Base-by-base conservation (phyloP, 2,888 invertebrate species). In the Gymnoscelis rufifasciata region DNA sequence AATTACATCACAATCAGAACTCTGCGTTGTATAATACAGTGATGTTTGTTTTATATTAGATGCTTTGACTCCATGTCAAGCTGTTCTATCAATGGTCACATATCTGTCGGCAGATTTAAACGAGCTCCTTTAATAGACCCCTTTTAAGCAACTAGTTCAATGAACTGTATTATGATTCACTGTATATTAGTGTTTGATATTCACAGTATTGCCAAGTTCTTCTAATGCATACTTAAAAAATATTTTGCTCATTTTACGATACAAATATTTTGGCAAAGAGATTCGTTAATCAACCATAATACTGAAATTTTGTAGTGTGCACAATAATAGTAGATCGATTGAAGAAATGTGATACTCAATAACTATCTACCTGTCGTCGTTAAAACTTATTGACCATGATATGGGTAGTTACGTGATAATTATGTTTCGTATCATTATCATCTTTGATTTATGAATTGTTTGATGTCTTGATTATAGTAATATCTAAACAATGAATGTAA, bases 71-170 rank as follows among this genome's bases (percentile, higher is more conserved):
- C 19, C 19, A 19, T 19, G 19, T 19, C 19, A 19, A 19, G 3
- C 19, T 3, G 19, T 3, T 5, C 3, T 3, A 19, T 19, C 19
- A 19, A 19, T 19, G 19, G 68, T 61, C 59, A 54, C 63, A 66
- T 68, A 77, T 80, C 78, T 71, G 78, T 74, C 59, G 57, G 59
- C 59, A 49, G 57, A 71, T 72, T 77, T 65, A 67, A 71, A 68
- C 54, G 63, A 66, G 69, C 60, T 62, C 58, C 59, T 60, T 59
- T 62, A 60, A 60, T 61, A 63, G 57, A 56, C 57, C 70, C 71
- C 69, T 75, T 33, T 72, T 68, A 47, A 68, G 69, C 56, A 52
- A 48, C 14, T 40, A 64, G 81, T 74, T 79, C 75, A 67, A 54
- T 66, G 73, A 78, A 71, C 78, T 19, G 19, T 5, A 19, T 19